These are phyloP conservation scores for Rhinichthys osculus DNA, from an alignment of 2,797 vertebrate species.

Conservation along the genomic window DNA sequence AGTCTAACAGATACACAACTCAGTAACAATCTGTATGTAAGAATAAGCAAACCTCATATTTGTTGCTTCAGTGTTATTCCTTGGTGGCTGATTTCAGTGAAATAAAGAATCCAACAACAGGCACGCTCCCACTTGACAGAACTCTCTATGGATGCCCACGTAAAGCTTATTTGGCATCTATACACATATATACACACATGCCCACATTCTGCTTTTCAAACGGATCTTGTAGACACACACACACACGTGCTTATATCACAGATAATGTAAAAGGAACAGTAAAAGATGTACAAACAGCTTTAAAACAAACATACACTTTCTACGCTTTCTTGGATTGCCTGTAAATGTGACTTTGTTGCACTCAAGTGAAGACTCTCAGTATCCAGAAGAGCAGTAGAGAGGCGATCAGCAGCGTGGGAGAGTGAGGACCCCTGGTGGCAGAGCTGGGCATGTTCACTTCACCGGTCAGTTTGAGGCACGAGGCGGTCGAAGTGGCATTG, in stretches of 20 bases:
- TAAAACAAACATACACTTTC: slow-evolving; percentile 27
- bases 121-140: slow-evolving; percentile 2
- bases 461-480: slow-evolving; percentile 83
- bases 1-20: not conserved
- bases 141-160: slow-evolving; percentile 21
- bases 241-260: slow-evolving; percentile 25
- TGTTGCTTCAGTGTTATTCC: slow-evolving; percentile 4
- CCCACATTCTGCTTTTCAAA: not conserved
- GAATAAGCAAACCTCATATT: not conserved
- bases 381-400: slow-evolving; percentile 66
- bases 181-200: slow-evolving; percentile 38
- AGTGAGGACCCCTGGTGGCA: slow-evolving; percentile 58
- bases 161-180: slow-evolving; percentile 35
- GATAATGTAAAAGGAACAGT: slow-evolving; percentile 1
- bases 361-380: slow-evolving; percentile 57
- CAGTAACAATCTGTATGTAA: not conserved
- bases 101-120: slow-evolving; percentile 1
- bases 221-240: not conserved
- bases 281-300: slow-evolving; percentile 17
- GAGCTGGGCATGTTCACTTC: slow-evolving; percentile 72
- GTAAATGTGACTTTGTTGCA: slow-evolving; percentile 48
- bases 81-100: not conserved
- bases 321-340: not conserved
- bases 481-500: slow-evolving; percentile 65
- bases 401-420: slow-evolving; percentile 57